Conservation (phyloP, 2,888 invertebrate species). For the Meteorus cinctellus region DNA sequence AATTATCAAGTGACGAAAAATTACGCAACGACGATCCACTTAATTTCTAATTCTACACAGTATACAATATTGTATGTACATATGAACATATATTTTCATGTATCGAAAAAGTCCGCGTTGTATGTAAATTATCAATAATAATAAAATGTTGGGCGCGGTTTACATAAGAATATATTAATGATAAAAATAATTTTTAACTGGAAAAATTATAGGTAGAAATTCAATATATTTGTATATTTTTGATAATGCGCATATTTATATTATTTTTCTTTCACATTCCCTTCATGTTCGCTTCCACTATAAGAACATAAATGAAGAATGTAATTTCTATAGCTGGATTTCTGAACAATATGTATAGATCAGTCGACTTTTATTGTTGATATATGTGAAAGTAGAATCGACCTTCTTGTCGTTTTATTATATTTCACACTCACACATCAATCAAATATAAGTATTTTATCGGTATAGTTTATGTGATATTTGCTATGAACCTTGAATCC, state of each 20-base stretch:
- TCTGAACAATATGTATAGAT: not conserved
- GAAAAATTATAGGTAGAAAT: not conserved
- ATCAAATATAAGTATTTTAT: not conserved
- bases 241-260: not conserved
- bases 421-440: not conserved
- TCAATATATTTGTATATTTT: not conserved
- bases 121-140: conserved; percentile 22
- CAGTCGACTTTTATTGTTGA: not conserved
- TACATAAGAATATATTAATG: too few relatives aligned
- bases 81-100: not conserved
- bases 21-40: conserved; percentile 6
- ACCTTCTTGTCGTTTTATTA: not conserved
- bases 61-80: not conserved
- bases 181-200: too few relatives aligned
- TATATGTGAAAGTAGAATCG: not conserved
- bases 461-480: not conserved
- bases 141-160: conserved; percentile 10
- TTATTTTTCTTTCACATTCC: not conserved
- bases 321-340: not conserved
- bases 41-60: conserved; percentile 10
- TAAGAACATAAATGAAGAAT: too few relatives aligned
- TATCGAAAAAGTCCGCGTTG: not conserved
- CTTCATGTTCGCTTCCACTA: too few relatives aligned
- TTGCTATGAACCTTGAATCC: not conserved
- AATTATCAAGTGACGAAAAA: conserved; percentile 1